A percentile compares a stretch with the other conserved stretches of the same genome.
These are phyloP conservation scores for Teleogryllus occipitalis DNA, from an alignment of 1,140 invertebrate species.

Conservation along the genomic window DNA sequence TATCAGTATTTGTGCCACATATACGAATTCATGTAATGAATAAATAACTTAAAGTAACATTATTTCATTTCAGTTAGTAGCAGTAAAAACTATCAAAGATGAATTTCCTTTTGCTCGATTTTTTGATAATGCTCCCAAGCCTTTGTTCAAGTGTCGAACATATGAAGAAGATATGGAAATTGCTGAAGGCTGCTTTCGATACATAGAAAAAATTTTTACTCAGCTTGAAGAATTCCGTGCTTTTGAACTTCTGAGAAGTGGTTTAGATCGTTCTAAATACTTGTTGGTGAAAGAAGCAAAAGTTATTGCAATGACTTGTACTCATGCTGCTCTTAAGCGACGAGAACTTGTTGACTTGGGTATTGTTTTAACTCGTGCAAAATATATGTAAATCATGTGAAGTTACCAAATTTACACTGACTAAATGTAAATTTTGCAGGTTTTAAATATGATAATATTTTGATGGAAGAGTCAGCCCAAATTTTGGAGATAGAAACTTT, in stretches of 20 bases:
- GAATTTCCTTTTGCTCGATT: slow-evolving; percentile 91
- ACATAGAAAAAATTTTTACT: slow-evolving; percentile 92
- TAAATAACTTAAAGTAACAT: not conserved
- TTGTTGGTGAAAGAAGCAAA: slow-evolving; percentile 97
- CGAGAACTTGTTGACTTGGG: slow-evolving; percentile 91
- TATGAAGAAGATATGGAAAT: slow-evolving; percentile 85
- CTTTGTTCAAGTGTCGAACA: slow-evolving; percentile 72
- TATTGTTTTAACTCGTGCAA: slow-evolving; percentile 31
- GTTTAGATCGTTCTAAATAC: slow-evolving; percentile 91
- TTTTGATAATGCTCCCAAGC: slow-evolving; percentile 87
- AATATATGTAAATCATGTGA: not conserved
- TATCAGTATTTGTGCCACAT: not conserved
- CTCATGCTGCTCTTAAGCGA: slow-evolving; percentile 94
- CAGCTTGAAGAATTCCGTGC: slow-evolving; percentile 97
- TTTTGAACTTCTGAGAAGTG: slow-evolving; percentile 92
- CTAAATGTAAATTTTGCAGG: slow-evolving; percentile 35
- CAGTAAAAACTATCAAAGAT: slow-evolving; percentile 43
- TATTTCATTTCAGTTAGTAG: slow-evolving; percentile 30
- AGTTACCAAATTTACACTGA: not conserved
- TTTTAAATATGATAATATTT: slow-evolving; percentile 96
- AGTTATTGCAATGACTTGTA: slow-evolving; percentile 99
- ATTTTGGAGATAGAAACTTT: slow-evolving; percentile 99
- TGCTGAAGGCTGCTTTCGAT: slow-evolving; percentile 88
- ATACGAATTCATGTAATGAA: not conserved
- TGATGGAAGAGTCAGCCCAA: slow-evolving; percentile 99